A percentile compares a stretch with the other conserved stretches of the same genome.
These are phyloP conservation scores for Kryphioiulus occultus DNA, from an alignment of 2,888 invertebrate genomes.

Conservation along the genomic window DNA sequence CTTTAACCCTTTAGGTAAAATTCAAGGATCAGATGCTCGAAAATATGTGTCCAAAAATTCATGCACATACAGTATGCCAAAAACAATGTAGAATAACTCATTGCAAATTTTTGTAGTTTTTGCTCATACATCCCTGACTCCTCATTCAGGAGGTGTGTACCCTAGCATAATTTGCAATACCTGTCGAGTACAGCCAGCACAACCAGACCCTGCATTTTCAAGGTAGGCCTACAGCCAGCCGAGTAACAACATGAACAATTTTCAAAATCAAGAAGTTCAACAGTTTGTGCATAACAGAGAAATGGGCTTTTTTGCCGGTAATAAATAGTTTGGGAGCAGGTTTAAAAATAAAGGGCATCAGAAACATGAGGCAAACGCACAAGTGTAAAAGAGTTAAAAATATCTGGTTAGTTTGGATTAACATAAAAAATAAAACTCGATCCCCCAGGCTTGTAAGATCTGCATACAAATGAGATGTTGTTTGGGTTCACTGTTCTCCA, in stretches of 20 bases:
- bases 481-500: constrained; percentile 44
- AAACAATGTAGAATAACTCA: background rate
- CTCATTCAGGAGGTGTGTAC: too few species aligned
- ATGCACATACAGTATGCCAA: background rate
- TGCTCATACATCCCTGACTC: too few species aligned
- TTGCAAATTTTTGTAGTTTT: too few species aligned
- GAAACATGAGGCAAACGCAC: constrained; percentile 13
- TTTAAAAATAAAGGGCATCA: background rate
- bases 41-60: background rate
- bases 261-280: background rate
- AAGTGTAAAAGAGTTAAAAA: constrained; percentile 19
- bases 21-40: background rate
- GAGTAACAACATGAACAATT: background rate
- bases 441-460: constrained; percentile 40
- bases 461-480: constrained; percentile 46
- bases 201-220: background rate
- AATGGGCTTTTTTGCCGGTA: constrained; percentile 10
- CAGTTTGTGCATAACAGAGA: background rate
- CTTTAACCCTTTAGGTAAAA: background rate
- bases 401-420: constrained; percentile 44
- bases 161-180: too few species aligned
- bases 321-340: background rate
- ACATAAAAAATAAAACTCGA: constrained; percentile 46
- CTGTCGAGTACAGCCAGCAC: background rate
- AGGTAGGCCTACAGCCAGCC: background rate